Base-by-base conservation (phyloP, 1,140 invertebrate genomes). In the Triops cancriformis region DNA sequence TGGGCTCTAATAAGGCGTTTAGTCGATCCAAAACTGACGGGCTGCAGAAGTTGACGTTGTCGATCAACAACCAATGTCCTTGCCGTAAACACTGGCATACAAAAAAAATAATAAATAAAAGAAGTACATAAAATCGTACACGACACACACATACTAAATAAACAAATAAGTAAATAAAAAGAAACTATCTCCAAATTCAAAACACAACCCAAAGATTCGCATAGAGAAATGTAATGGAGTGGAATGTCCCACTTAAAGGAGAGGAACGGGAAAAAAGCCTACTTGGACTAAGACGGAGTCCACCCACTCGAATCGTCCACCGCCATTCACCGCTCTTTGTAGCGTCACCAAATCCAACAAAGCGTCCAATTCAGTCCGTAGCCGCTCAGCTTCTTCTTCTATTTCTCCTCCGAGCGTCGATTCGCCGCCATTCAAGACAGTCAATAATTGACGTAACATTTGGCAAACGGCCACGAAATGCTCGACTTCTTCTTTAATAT, bases 11-110 rank as follows among this genome's bases (percentile, higher is more conserved):
- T 1, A 99, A 87, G 23, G 92, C 92, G 88, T 99, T 99, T 6
- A 99, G 86, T 80, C 98, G 89, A 86, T 99, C 98, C 80, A 99
- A 86, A 12, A 99, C 95, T 42, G 98, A 97, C 1, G 97, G 89
- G 81, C 94, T 96, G 84, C 97, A 99, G 28, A 98, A 89, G 87
- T 99, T 99, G 0, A 97, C 97, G 85, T 99, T 96, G 85, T 99
- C 97, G 64, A 99, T 87, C 11, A 98, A 86, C 9, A 99, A 84
- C 97, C 97, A 98, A 45, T 91, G 88, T 9, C 97, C 97, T 81
- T 92, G 88, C 81, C 89, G 86, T 76, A 98, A 85, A 81, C 94
- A 94, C 88, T 83, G 72, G 28, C 23, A 37, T 14, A 75, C 14
- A 18, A 51, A 51, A 27, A 76, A 51, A 27, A 26, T 18, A 6